A percentile compares a stretch with the other conserved stretches of the same genome.
Conservation (phyloP, 2,797 vertebrate genomes). For the Chiropotes sagulatus region DNA sequence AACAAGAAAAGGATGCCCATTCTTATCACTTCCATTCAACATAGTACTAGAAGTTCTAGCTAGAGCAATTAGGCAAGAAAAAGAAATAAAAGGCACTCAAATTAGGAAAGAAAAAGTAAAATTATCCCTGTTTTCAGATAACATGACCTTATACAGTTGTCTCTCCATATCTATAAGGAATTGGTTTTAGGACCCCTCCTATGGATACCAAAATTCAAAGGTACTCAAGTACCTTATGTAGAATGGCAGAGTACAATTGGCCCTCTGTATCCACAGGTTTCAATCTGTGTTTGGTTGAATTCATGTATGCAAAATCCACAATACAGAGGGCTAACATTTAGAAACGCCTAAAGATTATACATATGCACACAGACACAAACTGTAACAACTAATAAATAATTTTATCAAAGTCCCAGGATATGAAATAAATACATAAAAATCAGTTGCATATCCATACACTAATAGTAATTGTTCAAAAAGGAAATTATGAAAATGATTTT, state of each 20-base stretch:
- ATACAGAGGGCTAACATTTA: neutral
- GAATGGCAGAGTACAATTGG: neutral
- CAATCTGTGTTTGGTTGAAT: neutral
- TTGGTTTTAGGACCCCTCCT: neutral
- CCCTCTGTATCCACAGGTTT: neutral
- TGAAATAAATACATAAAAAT: neutral
- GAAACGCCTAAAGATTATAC: neutral
- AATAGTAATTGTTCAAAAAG: neutral
- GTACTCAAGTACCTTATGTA: neutral
- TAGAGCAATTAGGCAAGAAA: neutral
- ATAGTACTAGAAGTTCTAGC: neutral
- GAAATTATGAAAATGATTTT: neutral
- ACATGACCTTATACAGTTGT: neutral
- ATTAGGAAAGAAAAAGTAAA: neutral
- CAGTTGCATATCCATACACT: neutral
- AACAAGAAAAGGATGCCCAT: neutral
- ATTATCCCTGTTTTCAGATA: neutral
- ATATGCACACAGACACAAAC: neutral
- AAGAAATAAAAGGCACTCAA: neutral
- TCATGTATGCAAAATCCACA: neutral
- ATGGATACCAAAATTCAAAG: neutral
- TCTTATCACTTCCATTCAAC: neutral
- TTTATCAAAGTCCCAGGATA: neutral
- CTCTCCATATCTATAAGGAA: neutral
- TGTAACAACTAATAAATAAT: neutral